These are phyloP conservation scores for Apus apus DNA, from an alignment of 2,113 vertebrate genomes.

Conservation along the genomic window DNA sequence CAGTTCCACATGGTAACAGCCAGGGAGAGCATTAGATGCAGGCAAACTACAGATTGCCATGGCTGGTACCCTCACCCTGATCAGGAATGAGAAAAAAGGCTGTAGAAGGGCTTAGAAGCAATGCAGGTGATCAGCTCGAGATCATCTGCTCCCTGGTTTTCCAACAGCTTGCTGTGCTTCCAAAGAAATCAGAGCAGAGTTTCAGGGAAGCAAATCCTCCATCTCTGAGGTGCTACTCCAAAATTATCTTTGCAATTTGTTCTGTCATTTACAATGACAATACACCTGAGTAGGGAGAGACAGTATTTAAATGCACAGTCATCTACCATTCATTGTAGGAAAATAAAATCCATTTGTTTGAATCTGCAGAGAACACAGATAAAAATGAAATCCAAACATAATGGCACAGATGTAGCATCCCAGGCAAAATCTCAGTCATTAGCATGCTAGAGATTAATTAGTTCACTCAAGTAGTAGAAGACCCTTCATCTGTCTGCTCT, in stretches of 20 bases:
- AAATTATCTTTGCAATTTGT: background rate
- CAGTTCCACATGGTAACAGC: accelerated
- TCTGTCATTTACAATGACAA: background rate
- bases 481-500: background rate
- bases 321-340: background rate
- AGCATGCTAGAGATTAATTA: too few relatives aligned
- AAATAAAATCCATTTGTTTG: background rate
- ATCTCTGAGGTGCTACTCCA: background rate
- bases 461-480: too few relatives aligned
- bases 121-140: background rate
- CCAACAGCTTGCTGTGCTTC: background rate
- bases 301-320: background rate
- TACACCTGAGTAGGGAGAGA: background rate
- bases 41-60: background rate
- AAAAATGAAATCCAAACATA: background rate
- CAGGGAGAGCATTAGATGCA: background rate
- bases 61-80: background rate
- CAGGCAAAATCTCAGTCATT: background rate
- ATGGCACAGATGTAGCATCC: background rate
- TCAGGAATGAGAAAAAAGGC: background rate
- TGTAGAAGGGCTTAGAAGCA: background rate
- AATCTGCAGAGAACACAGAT: background rate
- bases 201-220: background rate
- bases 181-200: background rate
- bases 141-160: background rate